A percentile compares a stretch with the other conserved stretches of the same genome.
Conservation (phyloP, 2,797 vertebrate genomes). For the Bradypodion pumilum region DNA sequence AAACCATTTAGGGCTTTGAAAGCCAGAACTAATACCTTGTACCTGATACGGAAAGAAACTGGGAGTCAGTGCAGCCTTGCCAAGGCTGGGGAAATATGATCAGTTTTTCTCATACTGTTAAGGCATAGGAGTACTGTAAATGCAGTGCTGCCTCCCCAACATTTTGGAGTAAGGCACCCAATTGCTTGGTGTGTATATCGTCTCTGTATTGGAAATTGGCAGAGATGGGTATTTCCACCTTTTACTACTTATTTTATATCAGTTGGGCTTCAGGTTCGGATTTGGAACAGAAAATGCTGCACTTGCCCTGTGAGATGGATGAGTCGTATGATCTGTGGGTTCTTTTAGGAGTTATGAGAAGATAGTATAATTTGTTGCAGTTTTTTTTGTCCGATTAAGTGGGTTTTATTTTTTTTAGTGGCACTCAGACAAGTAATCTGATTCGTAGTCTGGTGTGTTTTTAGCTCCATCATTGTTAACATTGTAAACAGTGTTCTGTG, state of each 20-base stretch:
- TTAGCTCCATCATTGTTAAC: background rate
- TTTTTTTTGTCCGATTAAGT: background rate
- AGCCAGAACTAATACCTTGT: too few relatives aligned
- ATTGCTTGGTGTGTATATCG: too few relatives aligned
- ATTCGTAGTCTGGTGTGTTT: background rate
- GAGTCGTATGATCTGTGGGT: background rate
- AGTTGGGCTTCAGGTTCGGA: background rate
- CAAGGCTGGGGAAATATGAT: too few relatives aligned
- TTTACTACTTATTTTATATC: background rate
- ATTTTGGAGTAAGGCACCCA: too few relatives aligned
- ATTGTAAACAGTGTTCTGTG: too few relatives aligned
- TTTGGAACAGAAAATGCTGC: background rate
- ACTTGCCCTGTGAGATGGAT: background rate
- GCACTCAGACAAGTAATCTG: background rate
- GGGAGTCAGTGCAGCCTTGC: too few relatives aligned
- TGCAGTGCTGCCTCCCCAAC: too few relatives aligned
- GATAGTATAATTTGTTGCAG: background rate
- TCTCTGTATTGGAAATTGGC: accelerated
- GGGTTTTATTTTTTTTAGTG: background rate
- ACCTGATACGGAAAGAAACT: too few relatives aligned
- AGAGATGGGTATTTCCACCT: background rate
- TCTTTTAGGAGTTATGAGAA: background rate
- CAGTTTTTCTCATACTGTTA: too few relatives aligned
- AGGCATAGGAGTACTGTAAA: too few relatives aligned
- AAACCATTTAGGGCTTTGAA: too few relatives aligned